Conservation (phyloP, 2,888 invertebrate genomes). For the Poecilobothrus nobilitatus region DNA sequence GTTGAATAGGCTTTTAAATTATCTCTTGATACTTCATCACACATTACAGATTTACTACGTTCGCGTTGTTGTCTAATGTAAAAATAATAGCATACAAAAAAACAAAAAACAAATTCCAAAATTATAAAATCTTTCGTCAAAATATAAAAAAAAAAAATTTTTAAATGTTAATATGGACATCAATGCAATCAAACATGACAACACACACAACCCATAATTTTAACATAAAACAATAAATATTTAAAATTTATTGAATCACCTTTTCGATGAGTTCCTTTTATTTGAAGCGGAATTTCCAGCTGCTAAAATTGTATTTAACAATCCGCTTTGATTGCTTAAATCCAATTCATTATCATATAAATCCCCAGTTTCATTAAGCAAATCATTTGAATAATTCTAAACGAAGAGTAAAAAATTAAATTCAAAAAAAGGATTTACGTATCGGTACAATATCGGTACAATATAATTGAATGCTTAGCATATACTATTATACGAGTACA, state of each 20-base stretch:
- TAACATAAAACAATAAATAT: too few species aligned
- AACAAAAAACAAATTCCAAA: too few species aligned
- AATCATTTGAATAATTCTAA: conserved; percentile 23
- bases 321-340: conserved; percentile 50
- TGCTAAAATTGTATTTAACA: conserved; percentile 56
- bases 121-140: too few species aligned
- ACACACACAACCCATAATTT: too few species aligned
- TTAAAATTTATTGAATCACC: conserved; percentile 25
- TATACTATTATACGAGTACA: not conserved
- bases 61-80: conserved; percentile 43
- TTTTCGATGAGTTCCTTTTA: conserved; percentile 46
- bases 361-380: conserved; percentile 31
- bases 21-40: conserved; percentile 50
- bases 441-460: too few species aligned
- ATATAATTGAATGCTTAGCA: too few species aligned
- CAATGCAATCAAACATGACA: too few species aligned
- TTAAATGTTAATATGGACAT: too few species aligned
- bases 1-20: conserved; percentile 16
- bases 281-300: conserved; percentile 47
- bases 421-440: not conserved
- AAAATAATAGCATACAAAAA: not conserved
- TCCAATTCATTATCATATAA: conserved; percentile 52
- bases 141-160: too few species aligned
- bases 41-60: conserved; percentile 60
- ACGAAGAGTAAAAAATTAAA: not conserved